Conservation (phyloP, 2,113 vertebrate species). For the Mionectes macconnelli region DNA sequence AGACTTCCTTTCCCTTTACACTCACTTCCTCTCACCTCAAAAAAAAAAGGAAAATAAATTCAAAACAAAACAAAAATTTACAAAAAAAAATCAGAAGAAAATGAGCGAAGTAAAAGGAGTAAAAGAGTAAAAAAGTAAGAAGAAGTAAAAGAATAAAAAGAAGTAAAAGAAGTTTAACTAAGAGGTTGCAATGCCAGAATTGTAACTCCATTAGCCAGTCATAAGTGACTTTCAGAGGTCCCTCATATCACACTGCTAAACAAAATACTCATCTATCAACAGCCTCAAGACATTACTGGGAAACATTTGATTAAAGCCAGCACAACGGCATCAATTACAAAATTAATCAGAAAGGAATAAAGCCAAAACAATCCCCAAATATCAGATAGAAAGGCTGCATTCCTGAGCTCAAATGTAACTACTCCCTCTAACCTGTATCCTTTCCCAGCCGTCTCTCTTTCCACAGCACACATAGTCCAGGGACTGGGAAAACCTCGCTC, state of each 20-base stretch:
- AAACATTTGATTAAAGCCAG: background rate
- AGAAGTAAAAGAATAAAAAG: background rate
- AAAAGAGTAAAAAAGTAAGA: background rate
- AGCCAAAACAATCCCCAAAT: background rate
- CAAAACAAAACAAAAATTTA: background rate
- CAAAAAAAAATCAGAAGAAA: background rate
- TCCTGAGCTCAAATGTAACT: background rate
- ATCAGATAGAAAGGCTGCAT: background rate
- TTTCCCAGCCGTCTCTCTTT: background rate
- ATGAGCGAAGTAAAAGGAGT: background rate
- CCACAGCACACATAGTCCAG: slow-evolving; percentile 16
- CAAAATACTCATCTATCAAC: background rate
- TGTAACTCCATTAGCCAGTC: background rate
- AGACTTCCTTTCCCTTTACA: background rate
- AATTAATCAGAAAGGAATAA: background rate
- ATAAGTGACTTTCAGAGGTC: background rate
- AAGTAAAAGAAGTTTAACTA: background rate
- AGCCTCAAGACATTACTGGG: background rate
- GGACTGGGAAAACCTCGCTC: background rate
- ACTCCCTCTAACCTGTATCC: slow-evolving; percentile 21
- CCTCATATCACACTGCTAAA: background rate
- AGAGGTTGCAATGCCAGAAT: background rate
- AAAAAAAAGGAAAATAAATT: background rate
- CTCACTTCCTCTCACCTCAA: background rate
- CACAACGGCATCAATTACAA: background rate